These are phyloP conservation scores for Xanthia icteritia DNA, from an alignment of 2,888 invertebrate genomes.

Conservation along the genomic window DNA sequence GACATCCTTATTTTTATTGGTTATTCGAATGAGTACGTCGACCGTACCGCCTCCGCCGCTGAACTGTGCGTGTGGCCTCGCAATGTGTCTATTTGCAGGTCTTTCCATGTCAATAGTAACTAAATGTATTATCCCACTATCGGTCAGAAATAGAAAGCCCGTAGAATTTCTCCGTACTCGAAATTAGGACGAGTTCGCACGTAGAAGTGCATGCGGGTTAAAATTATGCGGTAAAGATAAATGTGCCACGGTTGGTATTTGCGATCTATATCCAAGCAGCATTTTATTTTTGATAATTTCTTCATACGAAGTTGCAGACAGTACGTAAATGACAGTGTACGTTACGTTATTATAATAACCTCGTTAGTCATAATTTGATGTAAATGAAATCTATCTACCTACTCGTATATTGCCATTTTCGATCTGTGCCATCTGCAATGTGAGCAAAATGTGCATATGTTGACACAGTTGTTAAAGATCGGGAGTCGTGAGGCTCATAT, in stretches of 20 bases:
- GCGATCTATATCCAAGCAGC: slow-evolving; percentile 37
- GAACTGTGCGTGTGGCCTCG: slow-evolving; percentile 88
- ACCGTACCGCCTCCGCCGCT: slow-evolving; percentile 84
- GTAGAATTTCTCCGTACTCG: slow-evolving; percentile 42
- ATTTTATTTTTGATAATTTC: slow-evolving; percentile 39
- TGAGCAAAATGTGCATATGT: slow-evolving; percentile 13
- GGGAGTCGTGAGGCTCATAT: slow-evolving; percentile 31
- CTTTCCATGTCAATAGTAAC: slow-evolving; percentile 61
- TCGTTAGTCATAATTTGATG: slow-evolving; percentile 49
- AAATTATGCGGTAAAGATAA: slow-evolving; percentile 38
- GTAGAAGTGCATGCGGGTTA: slow-evolving; percentile 49
- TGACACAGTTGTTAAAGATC: slow-evolving; percentile 40
- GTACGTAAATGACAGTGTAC: slow-evolving; percentile 53
- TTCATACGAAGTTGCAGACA: slow-evolving; percentile 25
- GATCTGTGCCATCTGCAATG: slow-evolving; percentile 25
- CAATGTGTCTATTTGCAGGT: slow-evolving; percentile 74
- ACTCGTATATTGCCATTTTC: slow-evolving; percentile 53
- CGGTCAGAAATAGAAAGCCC: slow-evolving; percentile 51
- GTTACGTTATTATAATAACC: slow-evolving; percentile 48
- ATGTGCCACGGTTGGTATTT: slow-evolving; percentile 27
- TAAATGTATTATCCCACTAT: slow-evolving; percentile 49
- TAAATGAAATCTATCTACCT: slow-evolving; percentile 56
- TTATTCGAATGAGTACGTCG: slow-evolving; percentile 86
- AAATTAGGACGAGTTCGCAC: slow-evolving; percentile 51
- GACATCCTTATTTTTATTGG: slow-evolving; percentile 90